These are phyloP conservation scores for Castor canadensis DNA, from an alignment of 2,113 vertebrate species.

Conservation along the genomic window DNA sequence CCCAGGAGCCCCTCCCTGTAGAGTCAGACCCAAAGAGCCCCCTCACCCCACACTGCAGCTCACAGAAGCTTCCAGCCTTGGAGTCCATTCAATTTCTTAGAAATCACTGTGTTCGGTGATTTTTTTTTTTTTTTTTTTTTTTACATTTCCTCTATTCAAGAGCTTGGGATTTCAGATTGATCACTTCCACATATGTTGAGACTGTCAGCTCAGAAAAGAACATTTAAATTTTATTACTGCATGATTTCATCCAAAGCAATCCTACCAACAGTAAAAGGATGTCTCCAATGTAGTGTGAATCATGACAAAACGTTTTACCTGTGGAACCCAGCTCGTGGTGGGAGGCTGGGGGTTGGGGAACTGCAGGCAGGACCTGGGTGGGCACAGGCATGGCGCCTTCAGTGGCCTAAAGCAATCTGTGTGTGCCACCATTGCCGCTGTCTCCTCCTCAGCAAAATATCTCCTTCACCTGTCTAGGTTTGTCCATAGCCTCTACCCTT, in stretches of 20 bases:
- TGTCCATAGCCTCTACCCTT: neutral
- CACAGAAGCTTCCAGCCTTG: neutral
- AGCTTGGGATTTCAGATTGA: constrained; percentile 18
- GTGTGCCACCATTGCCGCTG: accelerated
- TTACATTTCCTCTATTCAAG: neutral
- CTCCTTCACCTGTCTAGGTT: neutral
- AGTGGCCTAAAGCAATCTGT: accelerated
- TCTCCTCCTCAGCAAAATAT: neutral
- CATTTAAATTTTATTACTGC: constrained; percentile 35
- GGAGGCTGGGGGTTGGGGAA: accelerated
- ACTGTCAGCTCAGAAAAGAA: neutral
- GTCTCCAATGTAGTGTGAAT: accelerated
- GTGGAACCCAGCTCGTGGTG: neutral
- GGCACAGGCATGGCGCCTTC: accelerated
- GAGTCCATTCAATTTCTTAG: neutral
- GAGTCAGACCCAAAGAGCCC: too few species aligned
- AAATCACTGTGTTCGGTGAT: neutral
- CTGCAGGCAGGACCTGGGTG: neutral
- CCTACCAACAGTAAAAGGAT: neutral
- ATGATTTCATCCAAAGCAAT: constrained; percentile 38
- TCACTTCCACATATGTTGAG: constrained; percentile 28
- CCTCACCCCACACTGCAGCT: accelerated
- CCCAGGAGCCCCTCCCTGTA: too few species aligned
- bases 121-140: neutral
- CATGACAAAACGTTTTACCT: neutral